These are phyloP conservation scores for Arrhopalites spinosus DNA, from an alignment of 2,888 invertebrate genomes.

Conservation along the genomic window DNA sequence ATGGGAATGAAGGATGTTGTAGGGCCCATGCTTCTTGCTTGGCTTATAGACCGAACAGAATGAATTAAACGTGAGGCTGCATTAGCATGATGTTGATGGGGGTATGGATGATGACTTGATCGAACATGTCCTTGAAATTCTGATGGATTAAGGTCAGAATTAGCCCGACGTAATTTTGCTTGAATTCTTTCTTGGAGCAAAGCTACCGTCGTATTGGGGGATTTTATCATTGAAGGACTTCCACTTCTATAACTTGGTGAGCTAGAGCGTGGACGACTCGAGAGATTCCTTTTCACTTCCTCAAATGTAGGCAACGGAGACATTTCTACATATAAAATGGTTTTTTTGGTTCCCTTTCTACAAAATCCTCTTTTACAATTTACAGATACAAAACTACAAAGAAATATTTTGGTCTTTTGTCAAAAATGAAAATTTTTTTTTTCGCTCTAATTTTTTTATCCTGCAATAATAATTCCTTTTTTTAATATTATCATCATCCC, in stretches of 20 bases:
- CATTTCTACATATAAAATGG: conserved; percentile 23
- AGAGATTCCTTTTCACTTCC: conserved; percentile 47
- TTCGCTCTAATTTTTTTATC: background rate
- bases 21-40: conserved; percentile 36
- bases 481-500: too few species aligned
- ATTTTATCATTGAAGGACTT: conserved; percentile 50
- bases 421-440: too few species aligned
- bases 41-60: conserved; percentile 45
- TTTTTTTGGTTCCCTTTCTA: background rate
- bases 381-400: background rate
- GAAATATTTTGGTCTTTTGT: too few species aligned
- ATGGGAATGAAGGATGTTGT: conserved; percentile 43
- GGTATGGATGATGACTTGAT: conserved; percentile 12
- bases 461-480: background rate
- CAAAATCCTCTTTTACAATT: background rate
- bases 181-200: conserved; percentile 53
- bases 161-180: conserved; percentile 50
- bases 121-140: conserved; percentile 35
- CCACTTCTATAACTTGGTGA: conserved; percentile 50
- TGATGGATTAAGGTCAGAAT: conserved; percentile 46
- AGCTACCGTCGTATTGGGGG: conserved; percentile 46
- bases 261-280: conserved; percentile 41
- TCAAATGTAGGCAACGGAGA: conserved; percentile 52
- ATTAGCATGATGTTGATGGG: conserved; percentile 40
- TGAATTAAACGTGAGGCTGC: conserved; percentile 48